A percentile compares a stretch with the other conserved stretches of the same genome.
These are phyloP conservation scores for Campylomormyrus tamandua DNA, from an alignment of 2,113 vertebrate species.

Conservation along the genomic window DNA sequence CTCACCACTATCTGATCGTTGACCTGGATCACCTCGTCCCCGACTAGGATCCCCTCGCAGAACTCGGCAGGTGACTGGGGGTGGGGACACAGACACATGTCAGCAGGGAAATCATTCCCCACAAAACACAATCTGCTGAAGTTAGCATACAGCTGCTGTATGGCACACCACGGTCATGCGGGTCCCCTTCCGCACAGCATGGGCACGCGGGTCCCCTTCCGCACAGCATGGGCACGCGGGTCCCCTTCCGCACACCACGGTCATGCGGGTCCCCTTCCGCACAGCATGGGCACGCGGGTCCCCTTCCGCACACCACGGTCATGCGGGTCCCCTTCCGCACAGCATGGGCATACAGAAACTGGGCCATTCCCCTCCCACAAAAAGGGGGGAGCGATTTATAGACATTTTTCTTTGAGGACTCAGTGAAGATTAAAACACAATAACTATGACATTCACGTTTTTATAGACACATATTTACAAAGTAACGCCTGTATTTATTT, in stretches of 20 bases:
- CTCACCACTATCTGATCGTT: constrained; percentile 91
- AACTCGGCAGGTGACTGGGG: constrained; percentile 49
- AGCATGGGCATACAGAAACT: not conserved
- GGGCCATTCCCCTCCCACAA: not conserved
- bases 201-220: no score
- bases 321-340: no score
- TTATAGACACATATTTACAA: not conserved
- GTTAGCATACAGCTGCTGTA: no score
- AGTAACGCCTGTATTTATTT: not conserved
- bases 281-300: no score
- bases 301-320: no score
- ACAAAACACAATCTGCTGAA: not conserved
- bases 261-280: no score
- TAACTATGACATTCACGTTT: not conserved
- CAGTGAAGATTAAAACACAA: not conserved
- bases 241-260: no score
- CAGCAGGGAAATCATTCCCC: not conserved
- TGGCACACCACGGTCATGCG: no score
- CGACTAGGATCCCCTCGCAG: constrained; percentile 62
- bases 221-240: no score
- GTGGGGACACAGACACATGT: not conserved
- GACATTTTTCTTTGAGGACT: not conserved
- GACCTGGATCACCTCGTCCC: constrained; percentile 88
- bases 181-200: no score
- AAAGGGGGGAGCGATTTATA: not conserved